Percentiles rank a stretch among this genome's conserved stretches.
phyloP scores from a whole-genome alignment of 2,888 invertebrate species.

The Acrocyrtus sp. region DNA sequence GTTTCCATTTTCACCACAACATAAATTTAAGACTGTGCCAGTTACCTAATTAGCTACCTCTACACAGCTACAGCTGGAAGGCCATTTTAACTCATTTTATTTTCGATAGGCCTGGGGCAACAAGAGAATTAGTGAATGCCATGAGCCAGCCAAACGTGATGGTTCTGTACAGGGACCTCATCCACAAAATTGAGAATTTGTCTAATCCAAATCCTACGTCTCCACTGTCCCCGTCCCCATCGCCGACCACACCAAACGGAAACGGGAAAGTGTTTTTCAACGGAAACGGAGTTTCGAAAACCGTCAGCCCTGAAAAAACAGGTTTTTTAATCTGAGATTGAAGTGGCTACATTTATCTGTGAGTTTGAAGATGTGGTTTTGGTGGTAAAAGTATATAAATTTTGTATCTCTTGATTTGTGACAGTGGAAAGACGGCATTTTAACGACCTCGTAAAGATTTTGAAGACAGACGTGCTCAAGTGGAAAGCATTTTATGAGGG shows the following conservation, averaged over 20 bases:
- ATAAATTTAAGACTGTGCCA: too few relatives aligned
- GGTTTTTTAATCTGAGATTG: too few relatives aligned
- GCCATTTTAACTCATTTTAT: not conserved
- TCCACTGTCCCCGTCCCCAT: conserved; percentile 8
- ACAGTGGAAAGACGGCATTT: conserved; percentile 58
- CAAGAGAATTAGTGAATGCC: conserved; percentile 53
- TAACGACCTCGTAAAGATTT: conserved; percentile 55
- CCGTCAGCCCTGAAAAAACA: conserved; percentile 44
- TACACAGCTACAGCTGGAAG: too few relatives aligned
- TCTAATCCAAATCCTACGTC: conserved; percentile 37
- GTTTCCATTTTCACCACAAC: too few relatives aligned
- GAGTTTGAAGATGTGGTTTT: too few relatives aligned
- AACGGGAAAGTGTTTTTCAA: conserved; percentile 27
- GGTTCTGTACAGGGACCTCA: conserved; percentile 55
- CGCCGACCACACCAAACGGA: conserved; percentile 17
- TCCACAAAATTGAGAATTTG: conserved; percentile 51
- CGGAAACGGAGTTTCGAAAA: conserved; percentile 33
- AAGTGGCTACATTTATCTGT: too few relatives aligned
- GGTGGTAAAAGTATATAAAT: too few relatives aligned
- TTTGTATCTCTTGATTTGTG: conserved; percentile 4
- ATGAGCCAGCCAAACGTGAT: conserved; percentile 46
- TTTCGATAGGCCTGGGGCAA: conserved; percentile 49
- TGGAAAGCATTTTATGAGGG: conserved; percentile 55
- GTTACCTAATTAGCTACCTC: too few relatives aligned
- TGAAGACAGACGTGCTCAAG: conserved; percentile 48